Evolutionary conservation across 2,888 invertebrate species (phyloP).

Genomic region (Acheta domesticus): DNA sequence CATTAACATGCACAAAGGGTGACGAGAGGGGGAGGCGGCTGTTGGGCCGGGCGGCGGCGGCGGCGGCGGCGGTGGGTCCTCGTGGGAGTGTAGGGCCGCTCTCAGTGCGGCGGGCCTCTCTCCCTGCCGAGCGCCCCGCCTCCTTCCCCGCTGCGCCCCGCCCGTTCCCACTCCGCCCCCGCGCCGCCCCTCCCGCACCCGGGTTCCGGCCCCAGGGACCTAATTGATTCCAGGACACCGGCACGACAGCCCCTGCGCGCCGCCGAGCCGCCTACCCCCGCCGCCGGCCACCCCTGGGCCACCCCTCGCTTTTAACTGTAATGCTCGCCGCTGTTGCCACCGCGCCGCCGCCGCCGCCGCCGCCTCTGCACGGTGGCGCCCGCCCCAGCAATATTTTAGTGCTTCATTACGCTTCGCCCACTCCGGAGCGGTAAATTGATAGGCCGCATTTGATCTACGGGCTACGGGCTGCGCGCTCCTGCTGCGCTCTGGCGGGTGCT

Average conservation of each 20-base stretch:
- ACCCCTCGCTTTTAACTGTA: neutral
- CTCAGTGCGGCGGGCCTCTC: neutral
- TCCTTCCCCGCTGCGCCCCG: neutral
- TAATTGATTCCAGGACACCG: slow-evolving; percentile 1
- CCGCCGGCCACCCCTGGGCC: neutral
- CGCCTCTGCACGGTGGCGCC: neutral
- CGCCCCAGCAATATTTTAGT: neutral
- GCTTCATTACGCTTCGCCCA: neutral
- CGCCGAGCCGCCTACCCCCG: neutral
- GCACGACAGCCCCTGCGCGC: neutral
- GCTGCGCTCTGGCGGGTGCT: no score
- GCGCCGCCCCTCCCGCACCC: neutral
- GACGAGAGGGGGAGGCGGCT: neutral
- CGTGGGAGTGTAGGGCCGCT: slow-evolving; percentile 1
- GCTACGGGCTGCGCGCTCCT: no score
- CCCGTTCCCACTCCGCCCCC: neutral
- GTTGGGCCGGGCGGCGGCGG: neutral
- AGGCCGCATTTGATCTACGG: neutral
- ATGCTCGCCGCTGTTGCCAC: neutral
- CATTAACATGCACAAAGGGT: slow-evolving; percentile 10
- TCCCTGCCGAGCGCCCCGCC: neutral
- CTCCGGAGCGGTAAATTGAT: neutral
- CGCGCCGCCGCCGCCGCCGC: neutral
- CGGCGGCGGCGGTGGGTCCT: neutral
- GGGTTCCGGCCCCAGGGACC: neutral